Percentiles rank a stretch among this genome's conserved stretches.
Evolutionary conservation across 2,113 vertebrate genomes (phyloP).

Genomic region (Murina feae): DNA sequence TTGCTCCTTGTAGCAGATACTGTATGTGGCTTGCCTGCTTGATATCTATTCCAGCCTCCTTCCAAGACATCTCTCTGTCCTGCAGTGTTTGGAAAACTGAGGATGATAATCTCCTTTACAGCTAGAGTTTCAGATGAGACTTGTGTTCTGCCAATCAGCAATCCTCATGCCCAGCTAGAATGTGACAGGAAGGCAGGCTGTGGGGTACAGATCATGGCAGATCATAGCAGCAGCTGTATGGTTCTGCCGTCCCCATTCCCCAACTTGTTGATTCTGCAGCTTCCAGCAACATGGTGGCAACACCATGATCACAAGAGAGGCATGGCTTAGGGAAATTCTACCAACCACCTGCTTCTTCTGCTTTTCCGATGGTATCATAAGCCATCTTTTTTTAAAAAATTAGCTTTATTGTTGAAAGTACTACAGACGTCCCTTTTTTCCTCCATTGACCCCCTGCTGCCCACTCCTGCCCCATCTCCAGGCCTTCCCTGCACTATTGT

Average conservation of each 20-base stretch:
- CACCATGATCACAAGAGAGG: not conserved
- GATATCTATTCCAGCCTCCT: not conserved
- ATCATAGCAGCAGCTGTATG: rapidly evolving
- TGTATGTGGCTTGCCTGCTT: not conserved
- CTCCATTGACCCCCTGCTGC: too few species aligned
- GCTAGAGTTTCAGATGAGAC: not conserved
- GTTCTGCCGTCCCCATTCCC: not conserved
- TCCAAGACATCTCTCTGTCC: not conserved
- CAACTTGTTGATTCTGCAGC: not conserved
- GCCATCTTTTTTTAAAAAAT: too few species aligned
- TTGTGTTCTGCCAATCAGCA: not conserved
- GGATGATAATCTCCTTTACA: not conserved
- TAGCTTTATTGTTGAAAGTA: too few species aligned
- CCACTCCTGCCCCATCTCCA: too few species aligned
- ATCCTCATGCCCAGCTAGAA: not conserved
- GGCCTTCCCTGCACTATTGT: too few species aligned
- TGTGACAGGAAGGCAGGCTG: not conserved
- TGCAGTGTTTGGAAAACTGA: not conserved
- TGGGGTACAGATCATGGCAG: not conserved
- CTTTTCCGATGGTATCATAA: not conserved
- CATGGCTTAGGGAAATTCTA: not conserved
- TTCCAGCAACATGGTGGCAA: not conserved
- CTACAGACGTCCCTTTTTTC: not conserved
- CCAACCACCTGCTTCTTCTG: not conserved
- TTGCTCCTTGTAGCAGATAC: not conserved